Base-by-base conservation (phyloP, 2,113 vertebrate species). In the Xiphophorus hellerii region DNA sequence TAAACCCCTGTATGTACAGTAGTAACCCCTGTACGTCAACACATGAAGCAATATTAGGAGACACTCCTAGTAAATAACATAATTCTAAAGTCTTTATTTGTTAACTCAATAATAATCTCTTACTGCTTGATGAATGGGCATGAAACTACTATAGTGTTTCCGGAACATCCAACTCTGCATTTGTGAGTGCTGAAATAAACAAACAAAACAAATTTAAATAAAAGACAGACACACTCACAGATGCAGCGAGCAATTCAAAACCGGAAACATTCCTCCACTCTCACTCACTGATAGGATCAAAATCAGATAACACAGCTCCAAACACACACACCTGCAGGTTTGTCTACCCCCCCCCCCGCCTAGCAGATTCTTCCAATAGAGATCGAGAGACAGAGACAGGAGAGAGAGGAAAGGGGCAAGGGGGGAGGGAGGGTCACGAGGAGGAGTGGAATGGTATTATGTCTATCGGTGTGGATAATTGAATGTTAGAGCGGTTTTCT, bases 381-480 rank as follows among this genome's bases (percentile, higher is more conserved):
- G 80, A 79, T 31, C 67, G 63, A 76, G 66, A 69, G 79, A 80
- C 71, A 62, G 63, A 54, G 80, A 82, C 22, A 48, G 61, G 25
- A 58, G 27, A 37, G 67, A 51, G 33, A 13, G 33, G 31, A 0
- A 29, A 29, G 25, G 35, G 15, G 17, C 51, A 30, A 44, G 42
- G 63, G 29, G 28, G 30, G 64, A 66, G 39, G 68, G 63, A 62
- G 71, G 73, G 39, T 73, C 48, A 66, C 63, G 69, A 51, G 77
- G 85, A 89, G 82, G 88, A 84, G 81, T 17, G 79, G 88, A 89
- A 87, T 90, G 90, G 92, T 88, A 91, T 93, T 92, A 93, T 93
- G 90, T 93, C 93, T 93, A 92, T 93, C 86, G 82, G 92, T 93
- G 93, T 92, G 92, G 93, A 92, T 94, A 94, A 94, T 92, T 94